Evolutionary conservation across 2,797 vertebrate genomes (phyloP).

Genomic region (Dipus sagitta): DNA sequence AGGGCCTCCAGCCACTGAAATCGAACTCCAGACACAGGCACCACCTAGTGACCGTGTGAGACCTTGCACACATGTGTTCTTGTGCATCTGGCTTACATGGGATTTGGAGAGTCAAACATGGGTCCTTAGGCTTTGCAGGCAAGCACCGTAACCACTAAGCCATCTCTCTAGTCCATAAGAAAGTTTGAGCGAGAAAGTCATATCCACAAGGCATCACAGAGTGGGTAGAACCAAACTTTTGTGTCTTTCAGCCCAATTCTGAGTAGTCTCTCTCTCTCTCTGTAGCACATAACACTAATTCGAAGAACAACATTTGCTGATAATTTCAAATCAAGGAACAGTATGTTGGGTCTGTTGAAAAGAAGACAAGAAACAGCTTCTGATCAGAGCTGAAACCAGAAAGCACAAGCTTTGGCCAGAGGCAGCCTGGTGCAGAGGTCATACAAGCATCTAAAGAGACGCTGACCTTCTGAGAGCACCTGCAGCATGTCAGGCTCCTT

Average conservation of each 20-base stretch:
- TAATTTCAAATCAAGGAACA: conserved; percentile 28
- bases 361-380: background rate
- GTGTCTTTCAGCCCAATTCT: background rate
- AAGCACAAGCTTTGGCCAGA: background rate
- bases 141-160: too few species aligned
- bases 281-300: background rate
- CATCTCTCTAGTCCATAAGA: too few species aligned
- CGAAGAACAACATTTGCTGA: background rate
- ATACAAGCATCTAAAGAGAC: background rate
- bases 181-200: background rate
- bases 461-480: background rate
- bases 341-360: conserved; percentile 17
- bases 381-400: background rate
- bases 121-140: too few species aligned
- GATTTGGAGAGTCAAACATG: too few species aligned
- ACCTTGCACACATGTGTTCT: too few species aligned
- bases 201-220: background rate
- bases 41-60: too few species aligned
- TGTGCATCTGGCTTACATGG: too few species aligned
- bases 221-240: background rate
- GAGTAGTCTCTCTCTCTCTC: conserved; percentile 8
- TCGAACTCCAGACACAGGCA: too few species aligned
- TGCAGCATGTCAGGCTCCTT: background rate
- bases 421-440: background rate
- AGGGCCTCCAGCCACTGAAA: too few species aligned